phyloP scores from a whole-genome alignment of 2,888 invertebrate genomes.

The Ichneumoninae sp. region DNA sequence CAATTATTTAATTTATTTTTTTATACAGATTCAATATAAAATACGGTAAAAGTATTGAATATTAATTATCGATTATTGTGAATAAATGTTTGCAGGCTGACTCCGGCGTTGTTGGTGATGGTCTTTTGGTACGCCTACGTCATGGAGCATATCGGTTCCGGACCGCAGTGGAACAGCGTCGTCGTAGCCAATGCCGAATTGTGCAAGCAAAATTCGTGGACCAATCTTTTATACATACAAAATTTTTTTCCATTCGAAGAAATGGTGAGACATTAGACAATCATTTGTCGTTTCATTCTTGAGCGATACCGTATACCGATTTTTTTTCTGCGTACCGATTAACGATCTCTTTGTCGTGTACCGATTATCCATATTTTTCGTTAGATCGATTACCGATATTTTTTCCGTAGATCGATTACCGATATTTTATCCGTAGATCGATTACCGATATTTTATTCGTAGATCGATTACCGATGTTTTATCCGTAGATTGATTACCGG shows the following conservation, averaged over 20 bases:
- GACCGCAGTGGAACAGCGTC: constrained; percentile 89
- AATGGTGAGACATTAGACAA: constrained; percentile 85
- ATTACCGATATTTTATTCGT: neutral
- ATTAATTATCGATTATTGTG: neutral
- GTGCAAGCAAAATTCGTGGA: constrained; percentile 89
- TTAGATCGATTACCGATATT: neutral
- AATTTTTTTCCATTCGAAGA: constrained; percentile 89
- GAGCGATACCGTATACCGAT: neutral
- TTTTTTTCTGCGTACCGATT: neutral
- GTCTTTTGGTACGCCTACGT: constrained; percentile 89
- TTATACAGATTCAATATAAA: neutral
- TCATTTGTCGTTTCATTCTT: neutral
- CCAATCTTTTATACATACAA: constrained; percentile 89
- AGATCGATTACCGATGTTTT: neutral
- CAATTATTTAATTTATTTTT: neutral
- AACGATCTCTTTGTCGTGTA: neutral
- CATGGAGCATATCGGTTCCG: constrained; percentile 88
- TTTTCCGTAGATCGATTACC: neutral
- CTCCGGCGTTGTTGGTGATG: constrained; percentile 88
- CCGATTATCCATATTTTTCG: neutral
- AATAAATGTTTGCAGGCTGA: constrained; percentile 85
- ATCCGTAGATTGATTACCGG: neutral
- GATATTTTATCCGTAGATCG: neutral
- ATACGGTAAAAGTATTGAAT: neutral
- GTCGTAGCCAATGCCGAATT: constrained; percentile 88